phyloP scores from a whole-genome alignment of 2,888 invertebrate genomes.

The Allophyes oxyacanthae region DNA sequence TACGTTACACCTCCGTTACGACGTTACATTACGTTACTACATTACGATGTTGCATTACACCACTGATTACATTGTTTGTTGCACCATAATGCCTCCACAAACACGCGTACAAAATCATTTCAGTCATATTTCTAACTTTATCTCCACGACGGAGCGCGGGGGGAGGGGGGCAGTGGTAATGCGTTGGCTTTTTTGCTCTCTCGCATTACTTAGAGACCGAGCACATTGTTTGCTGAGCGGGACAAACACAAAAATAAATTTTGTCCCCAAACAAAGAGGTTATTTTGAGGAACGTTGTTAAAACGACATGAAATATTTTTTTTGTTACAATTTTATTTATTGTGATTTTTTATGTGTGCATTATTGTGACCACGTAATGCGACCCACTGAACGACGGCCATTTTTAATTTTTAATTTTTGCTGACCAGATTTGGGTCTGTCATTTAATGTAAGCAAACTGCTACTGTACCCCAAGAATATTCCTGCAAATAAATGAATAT shows the following conservation, averaged over 20 bases:
- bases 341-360: neutral
- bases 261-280: conserved; percentile 48
- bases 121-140: conserved; percentile 4
- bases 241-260: conserved; percentile 65
- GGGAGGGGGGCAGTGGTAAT: conserved; percentile 1
- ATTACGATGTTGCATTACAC: too few species aligned
- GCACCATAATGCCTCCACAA: neutral
- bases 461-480: too few species aligned
- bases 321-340: too few species aligned
- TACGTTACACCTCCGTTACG: too few species aligned
- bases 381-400: too few species aligned
- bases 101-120: conserved; percentile 15
- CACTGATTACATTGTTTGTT: too few species aligned
- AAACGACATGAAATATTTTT: conserved; percentile 2
- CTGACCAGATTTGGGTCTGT: too few species aligned
- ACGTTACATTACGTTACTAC: too few species aligned
- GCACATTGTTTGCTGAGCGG: conserved; percentile 58
- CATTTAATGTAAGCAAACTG: too few species aligned
- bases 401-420: too few species aligned
- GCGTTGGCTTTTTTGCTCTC: conserved; percentile 40
- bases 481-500: too few species aligned
- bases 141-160: conserved; percentile 1
- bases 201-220: conserved; percentile 57
- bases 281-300: conserved; percentile 32
- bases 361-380: too few species aligned